Evolutionary conservation across 2,888 invertebrate species (phyloP).

Genomic region (Aporophyla lueneburgensis): DNA sequence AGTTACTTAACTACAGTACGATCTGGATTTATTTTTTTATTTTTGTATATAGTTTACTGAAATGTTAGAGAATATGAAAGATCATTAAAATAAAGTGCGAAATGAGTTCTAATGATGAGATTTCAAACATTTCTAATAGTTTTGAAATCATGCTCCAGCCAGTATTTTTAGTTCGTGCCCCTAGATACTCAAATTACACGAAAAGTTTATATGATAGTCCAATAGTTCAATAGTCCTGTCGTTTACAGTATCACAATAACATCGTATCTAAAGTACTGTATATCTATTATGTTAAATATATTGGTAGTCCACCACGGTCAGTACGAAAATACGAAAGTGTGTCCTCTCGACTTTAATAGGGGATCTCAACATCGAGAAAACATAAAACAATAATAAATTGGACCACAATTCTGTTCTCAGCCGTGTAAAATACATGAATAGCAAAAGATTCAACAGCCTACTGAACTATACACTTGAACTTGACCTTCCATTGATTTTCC

Average conservation of each 20-base stretch:
- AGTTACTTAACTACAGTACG: neutral
- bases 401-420: neutral
- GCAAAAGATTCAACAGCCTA: conserved; percentile 9
- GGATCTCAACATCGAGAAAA: neutral
- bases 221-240: too few species aligned
- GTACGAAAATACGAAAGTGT: neutral
- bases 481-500: conserved; percentile 49
- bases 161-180: too few species aligned
- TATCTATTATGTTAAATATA: too few species aligned
- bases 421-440: neutral
- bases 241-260: too few species aligned
- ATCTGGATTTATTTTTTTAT: conserved; percentile 17
- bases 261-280: too few species aligned
- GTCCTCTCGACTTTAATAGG: neutral
- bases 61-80: neutral
- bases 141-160: too few species aligned
- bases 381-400: neutral
- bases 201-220: too few species aligned
- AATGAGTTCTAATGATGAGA: neutral
- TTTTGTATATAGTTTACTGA: neutral
- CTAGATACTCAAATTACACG: too few species aligned
- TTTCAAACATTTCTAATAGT: too few species aligned
- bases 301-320: too few species aligned
- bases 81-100: neutral
- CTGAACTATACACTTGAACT: conserved; percentile 28